These are phyloP conservation scores for Hystrix cristata DNA, from an alignment of 2,113 vertebrate genomes.

Conservation along the genomic window DNA sequence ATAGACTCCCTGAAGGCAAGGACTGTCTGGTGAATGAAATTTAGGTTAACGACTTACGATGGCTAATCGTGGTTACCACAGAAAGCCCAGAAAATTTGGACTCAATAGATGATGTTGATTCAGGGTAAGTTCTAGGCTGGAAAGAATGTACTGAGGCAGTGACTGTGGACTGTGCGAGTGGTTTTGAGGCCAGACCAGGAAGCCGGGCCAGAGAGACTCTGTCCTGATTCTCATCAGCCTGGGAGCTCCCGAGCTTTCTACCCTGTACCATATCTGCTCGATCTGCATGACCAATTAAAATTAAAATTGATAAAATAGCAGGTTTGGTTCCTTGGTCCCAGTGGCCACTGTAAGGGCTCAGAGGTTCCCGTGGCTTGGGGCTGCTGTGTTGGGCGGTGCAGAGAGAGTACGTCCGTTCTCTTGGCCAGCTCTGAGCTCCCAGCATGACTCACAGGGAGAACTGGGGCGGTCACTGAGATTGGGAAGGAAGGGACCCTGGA, in stretches of 20 bases:
- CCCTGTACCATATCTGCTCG: rapidly evolving
- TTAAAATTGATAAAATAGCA: not conserved
- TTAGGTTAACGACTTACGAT: rapidly evolving
- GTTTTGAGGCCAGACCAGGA: not conserved
- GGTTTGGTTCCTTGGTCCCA: not conserved
- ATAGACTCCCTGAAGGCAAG: not conserved
- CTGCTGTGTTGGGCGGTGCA: rapidly evolving
- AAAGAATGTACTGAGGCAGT: not conserved
- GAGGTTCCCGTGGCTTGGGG: not conserved
- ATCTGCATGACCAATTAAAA: not conserved
- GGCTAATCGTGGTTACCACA: not conserved
- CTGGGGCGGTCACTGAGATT: too few species aligned
- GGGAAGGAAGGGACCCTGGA: not conserved
- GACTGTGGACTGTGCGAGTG: not conserved
- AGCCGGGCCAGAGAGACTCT: not conserved
- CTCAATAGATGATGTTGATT: not conserved
- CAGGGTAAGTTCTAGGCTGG: not conserved
- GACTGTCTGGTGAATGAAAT: not conserved
- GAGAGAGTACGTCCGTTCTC: rapidly evolving
- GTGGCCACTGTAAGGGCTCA: too few species aligned
- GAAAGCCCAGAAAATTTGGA: not conserved
- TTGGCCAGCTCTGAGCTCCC: not conserved
- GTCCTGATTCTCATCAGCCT: not conserved
- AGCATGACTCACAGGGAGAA: rapidly evolving
- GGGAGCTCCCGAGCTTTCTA: not conserved